phyloP scores from a whole-genome alignment of 1,140 invertebrate genomes.

The Pollicipes pollicipes region DNA sequence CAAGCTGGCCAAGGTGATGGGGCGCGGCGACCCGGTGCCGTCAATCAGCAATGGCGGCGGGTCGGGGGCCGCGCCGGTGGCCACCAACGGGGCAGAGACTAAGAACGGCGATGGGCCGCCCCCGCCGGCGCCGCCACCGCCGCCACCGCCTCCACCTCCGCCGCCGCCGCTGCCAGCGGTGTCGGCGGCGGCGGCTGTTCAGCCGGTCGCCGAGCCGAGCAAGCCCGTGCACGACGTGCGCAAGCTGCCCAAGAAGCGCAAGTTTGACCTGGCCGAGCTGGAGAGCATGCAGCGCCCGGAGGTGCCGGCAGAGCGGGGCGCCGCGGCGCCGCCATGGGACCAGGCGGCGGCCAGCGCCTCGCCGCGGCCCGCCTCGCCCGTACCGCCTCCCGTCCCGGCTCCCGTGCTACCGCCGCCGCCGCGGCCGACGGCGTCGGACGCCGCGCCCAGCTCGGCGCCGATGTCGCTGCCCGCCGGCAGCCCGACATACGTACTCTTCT shows the following conservation, averaged over 20 bases:
- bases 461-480: background rate
- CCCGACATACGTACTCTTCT: background rate
- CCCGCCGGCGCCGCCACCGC: no score
- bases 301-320: background rate
- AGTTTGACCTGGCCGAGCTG: conserved; percentile 63
- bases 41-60: background rate
- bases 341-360: background rate
- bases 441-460: background rate
- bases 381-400: no score
- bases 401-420: no score
- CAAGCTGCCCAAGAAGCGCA: conserved; percentile 71
- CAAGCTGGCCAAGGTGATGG: background rate
- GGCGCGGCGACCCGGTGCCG: background rate
- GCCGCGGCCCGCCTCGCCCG: no score
- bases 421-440: no score
- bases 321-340: background rate
- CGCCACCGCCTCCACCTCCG: no score
- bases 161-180: no score
- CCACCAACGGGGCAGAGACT: background rate
- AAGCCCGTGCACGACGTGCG: conserved; percentile 18
- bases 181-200: background rate
- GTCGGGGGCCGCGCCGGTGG: no score
- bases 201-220: background rate
- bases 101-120: background rate
- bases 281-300: conserved; percentile 32